Conservation (phyloP, 2,113 vertebrate genomes). For the Myodes glareolus region DNA sequence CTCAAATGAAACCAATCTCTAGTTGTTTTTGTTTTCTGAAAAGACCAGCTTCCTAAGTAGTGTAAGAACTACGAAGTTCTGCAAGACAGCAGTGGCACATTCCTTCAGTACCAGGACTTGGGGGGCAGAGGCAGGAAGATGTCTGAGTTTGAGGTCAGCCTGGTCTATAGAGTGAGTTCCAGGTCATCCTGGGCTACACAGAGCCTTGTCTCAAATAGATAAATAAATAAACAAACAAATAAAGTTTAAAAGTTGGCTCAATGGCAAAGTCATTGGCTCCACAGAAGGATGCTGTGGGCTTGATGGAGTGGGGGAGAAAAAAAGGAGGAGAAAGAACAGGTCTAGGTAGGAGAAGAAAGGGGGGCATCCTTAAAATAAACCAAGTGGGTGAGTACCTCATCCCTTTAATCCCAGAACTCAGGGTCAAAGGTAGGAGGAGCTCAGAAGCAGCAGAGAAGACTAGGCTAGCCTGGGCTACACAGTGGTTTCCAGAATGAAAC, state of each 20-base stretch:
- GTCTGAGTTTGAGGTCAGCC: not conserved
- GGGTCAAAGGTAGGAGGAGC: not conserved
- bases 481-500: not conserved
- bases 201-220: not conserved
- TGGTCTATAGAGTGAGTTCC: not conserved
- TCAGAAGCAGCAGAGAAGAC: not conserved
- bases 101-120: not conserved
- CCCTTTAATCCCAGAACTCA: not conserved
- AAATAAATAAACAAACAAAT: not conserved
- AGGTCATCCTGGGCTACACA: not conserved
- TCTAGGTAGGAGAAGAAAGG: not conserved
- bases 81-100: not conserved
- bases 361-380: not conserved
- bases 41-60: slow-evolving; percentile 36
- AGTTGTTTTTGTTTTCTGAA: not conserved
- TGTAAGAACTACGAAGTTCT: not conserved
- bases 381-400: not conserved
- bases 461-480: not conserved
- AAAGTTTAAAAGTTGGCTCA: not conserved
- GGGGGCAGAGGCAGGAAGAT: not conserved
- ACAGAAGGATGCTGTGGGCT: not conserved
- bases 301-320: not conserved
- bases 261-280: not conserved
- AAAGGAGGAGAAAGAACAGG: not conserved
- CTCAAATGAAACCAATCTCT: slow-evolving; percentile 4